A percentile compares a stretch with the other conserved stretches of the same genome.
phyloP scores from a whole-genome alignment of 2,113 vertebrate species.

The Lophotis ruficrista region DNA sequence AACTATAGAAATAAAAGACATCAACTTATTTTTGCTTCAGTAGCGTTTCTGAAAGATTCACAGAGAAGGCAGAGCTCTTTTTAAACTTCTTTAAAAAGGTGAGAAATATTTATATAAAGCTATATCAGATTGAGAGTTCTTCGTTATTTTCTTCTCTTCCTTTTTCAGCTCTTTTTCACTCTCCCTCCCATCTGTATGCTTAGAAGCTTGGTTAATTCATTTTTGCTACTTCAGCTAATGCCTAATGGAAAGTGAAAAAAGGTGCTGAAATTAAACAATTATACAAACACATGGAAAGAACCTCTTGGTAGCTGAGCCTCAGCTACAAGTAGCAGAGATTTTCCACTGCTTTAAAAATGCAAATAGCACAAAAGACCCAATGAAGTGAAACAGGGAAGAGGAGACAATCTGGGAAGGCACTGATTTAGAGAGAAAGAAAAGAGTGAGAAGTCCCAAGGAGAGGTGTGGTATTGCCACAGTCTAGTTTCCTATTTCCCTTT shows the following conservation, averaged over 20 bases:
- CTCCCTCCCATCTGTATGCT: background rate
- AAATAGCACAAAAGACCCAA: background rate
- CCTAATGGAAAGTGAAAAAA: background rate
- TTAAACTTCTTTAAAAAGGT: background rate
- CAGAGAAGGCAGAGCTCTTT: background rate
- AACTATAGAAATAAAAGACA: background rate
- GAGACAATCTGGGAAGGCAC: background rate
- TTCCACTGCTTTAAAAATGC: background rate
- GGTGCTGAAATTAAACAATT: background rate
- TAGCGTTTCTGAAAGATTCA: background rate
- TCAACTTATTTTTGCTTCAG: background rate
- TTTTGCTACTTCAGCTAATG: background rate
- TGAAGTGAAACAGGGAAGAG: background rate
- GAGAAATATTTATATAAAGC: background rate
- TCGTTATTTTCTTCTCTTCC: background rate
- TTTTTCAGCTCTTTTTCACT: background rate
- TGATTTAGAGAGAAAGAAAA: background rate
- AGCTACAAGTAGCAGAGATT: background rate
- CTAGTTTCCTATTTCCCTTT: background rate
- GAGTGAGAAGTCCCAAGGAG: background rate
- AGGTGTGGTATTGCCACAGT: background rate
- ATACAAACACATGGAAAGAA: background rate
- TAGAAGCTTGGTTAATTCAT: background rate
- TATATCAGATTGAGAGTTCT: background rate
- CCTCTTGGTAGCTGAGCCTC: background rate